Evolutionary conservation across 2,888 invertebrate genomes (phyloP), one percentile per base, ranked within the genome.

Genomic region (Strigamia transsilvanica): DNA sequence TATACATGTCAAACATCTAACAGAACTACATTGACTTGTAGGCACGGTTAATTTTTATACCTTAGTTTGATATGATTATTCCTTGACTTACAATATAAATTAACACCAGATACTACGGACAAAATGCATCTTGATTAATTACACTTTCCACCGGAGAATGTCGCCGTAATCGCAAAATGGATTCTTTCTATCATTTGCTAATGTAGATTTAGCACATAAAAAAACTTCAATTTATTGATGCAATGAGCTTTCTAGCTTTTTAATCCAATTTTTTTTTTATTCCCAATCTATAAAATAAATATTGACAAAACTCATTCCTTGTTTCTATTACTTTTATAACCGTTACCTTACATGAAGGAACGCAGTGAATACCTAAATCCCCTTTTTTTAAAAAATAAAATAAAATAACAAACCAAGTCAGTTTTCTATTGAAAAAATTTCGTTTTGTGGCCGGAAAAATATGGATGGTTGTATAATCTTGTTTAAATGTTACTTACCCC

Each of bases 11-110:
- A 38, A 38, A 38, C 38, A 38, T 38, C 38, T 38, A 38, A 38
- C 38, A 6, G 2, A 46, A 46, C 46, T 46, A 46, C 46, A 46
- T 46, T 46, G 7, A 46, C 15, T 66, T 23, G 61, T 66, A 66
- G 61, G 61, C 61, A 66, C 61, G 21, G 61, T 66, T 66, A 66
- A 66, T 66, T 66, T 61, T 66, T 66, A 21, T 66, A 66, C 61
- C 61, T 66, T 66, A 46, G 13, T 66, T 66, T 23, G 61, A 66
- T 66, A 66, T 66, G 61, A 66, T 66, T 10, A 23, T 66, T 23
- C 23, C 61, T 66, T 66, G 46, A 46, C n/a, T 66, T 66, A 12
- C 21, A n/a, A 21, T 21, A 66, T n/a, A 66, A 21, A 23, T 66
- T 7, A 66, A 66, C 61, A 66, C 12, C 18, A 66, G 23, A 66